Evolutionary conservation across 2,113 vertebrate species (phyloP).

Genomic region (Dipodomys ordii): DNA sequence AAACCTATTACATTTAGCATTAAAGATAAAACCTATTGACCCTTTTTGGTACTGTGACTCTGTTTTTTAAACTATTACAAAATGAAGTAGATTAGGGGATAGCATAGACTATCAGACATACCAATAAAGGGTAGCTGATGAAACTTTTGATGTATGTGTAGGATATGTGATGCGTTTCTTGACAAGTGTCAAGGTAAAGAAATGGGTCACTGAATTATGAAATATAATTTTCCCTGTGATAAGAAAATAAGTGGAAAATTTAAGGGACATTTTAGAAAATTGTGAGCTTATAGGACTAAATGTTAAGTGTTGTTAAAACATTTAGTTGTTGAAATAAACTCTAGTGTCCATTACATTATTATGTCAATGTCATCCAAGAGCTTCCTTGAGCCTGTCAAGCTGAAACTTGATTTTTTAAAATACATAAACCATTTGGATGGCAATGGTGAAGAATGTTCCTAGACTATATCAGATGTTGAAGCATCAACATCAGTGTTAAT

Average conservation of each 20-base stretch:
- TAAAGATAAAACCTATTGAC: background rate
- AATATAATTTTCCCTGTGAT: background rate
- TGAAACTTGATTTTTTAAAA: background rate
- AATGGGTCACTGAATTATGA: background rate
- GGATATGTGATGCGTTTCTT: background rate
- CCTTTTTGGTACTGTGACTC: background rate
- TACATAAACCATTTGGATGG: background rate
- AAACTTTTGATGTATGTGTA: background rate
- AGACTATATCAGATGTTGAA: background rate
- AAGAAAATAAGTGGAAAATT: background rate
- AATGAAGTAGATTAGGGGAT: background rate
- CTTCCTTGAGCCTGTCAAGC: slow-evolving; percentile 13
- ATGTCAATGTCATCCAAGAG: background rate
- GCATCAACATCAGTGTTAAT: background rate
- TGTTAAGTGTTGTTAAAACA: background rate
- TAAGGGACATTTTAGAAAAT: background rate
- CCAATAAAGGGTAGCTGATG: background rate
- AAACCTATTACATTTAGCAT: background rate
- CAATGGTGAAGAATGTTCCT: background rate
- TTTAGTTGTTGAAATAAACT: slow-evolving; percentile 1
- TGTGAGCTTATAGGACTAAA: background rate
- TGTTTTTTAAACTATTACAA: slow-evolving; percentile 14
- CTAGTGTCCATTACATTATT: background rate
- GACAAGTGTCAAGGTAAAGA: background rate
- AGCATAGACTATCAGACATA: background rate